Conservation (phyloP, 1,140 invertebrate genomes). For the Neotoxoptera formosana region DNA sequence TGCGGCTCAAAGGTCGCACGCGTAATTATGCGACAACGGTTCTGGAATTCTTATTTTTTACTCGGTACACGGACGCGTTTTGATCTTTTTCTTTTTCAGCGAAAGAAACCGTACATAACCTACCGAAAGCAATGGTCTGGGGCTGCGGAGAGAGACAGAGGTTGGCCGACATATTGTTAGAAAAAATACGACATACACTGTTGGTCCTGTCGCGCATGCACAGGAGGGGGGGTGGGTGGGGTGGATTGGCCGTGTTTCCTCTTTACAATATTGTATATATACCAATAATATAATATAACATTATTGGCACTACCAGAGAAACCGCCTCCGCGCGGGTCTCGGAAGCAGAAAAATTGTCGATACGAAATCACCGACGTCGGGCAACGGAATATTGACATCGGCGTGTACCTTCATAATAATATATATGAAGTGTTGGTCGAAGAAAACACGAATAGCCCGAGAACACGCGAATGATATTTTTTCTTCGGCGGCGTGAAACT, state of each 20-base stretch:
- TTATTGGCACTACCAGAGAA: neutral
- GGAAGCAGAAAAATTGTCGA: neutral
- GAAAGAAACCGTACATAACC: neutral
- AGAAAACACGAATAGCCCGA: neutral
- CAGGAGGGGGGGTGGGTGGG: too few species aligned
- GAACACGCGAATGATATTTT: constrained; percentile 12
- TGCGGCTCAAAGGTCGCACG: neutral
- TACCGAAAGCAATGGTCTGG: neutral
- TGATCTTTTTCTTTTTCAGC: neutral
- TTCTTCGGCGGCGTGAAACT: neutral
- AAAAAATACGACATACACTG: neutral
- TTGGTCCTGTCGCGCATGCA: neutral
- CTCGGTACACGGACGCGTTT: neutral
- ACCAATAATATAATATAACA: neutral
- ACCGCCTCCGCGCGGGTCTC: neutral
- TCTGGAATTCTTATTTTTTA: neutral
- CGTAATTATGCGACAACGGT: neutral
- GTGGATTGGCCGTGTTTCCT: too few species aligned
- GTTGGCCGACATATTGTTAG: too few species aligned
- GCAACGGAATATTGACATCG: neutral
- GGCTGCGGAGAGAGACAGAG: neutral
- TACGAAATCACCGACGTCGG: neutral
- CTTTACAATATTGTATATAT: neutral
- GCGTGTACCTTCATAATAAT: neutral
- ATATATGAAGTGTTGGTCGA: neutral